Evolutionary conservation across 2,888 invertebrate species (phyloP), one percentile per base, ranked within the genome.

Genomic region (Eristalis intricaria): DNA sequence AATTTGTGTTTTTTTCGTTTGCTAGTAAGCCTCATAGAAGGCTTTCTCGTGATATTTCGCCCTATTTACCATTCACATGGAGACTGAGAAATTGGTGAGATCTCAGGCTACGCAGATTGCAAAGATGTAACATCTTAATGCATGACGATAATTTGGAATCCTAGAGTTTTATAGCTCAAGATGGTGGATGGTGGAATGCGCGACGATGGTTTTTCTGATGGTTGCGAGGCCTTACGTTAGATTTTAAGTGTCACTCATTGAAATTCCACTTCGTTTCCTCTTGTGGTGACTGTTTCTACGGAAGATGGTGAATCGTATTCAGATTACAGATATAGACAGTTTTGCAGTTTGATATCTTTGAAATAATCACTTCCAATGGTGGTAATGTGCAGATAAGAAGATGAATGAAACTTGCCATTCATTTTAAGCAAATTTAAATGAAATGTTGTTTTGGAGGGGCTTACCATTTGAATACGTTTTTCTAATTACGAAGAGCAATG

Each of bases 1-100:
- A 73, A 63, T 23, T 32, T 8, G 4, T 32, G 32, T 32, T 50
- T 19, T 50, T 50, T 50, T 19, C 50, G 40, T 73, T 50, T 64
- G 73, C 73, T 63, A 63, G 50, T 73, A 29, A 64, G 32, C 63
- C 19, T 23, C n/a, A 35, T 22, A 74, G 50, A 43, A 63, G 73
- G 61, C 10, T 60, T 60, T 50, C 8, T 19, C 19, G 19, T 8
- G 19, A 50, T 4, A 50, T 19, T n/a, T 50, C 19, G 50, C 50
- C 50, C 50, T 50, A 50, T 50, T 50, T 50, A 50, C 50, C 19
- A 50, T 50, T 50, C 50, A 50, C n/a, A 19, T 1, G 8, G 43
- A 50, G 43, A 50, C n/a, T 50, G 43, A 50, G 2, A 4, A 50
- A 50, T 5, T 19, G 19, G n/a, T 19, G n/a, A 19, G 19, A 50